Conservation (phyloP, 1,140 invertebrate genomes). For the Macrobrachium nipponense region DNA sequence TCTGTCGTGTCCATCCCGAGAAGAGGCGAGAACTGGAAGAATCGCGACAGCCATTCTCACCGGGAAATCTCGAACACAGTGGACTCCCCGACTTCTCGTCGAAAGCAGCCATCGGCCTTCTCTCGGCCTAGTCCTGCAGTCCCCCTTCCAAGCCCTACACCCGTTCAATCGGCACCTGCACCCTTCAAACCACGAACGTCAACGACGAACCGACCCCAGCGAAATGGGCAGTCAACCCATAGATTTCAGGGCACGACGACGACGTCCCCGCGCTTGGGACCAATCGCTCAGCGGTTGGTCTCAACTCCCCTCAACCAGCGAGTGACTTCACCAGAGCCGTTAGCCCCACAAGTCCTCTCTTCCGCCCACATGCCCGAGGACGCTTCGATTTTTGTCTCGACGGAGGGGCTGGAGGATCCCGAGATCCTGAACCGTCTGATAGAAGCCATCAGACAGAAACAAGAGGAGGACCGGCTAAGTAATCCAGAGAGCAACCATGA, state of each 20-base stretch:
- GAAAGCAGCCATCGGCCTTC: not conserved
- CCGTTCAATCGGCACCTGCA: not conserved
- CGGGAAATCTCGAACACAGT: not conserved
- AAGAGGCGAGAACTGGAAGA: slow-evolving; percentile 43
- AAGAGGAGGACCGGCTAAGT: not conserved
- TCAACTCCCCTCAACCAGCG: no score
- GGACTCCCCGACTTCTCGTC: not conserved
- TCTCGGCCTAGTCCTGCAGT: not conserved
- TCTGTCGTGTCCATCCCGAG: slow-evolving; percentile 15
- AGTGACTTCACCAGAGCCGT: no score
- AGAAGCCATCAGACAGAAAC: slow-evolving; percentile 34
- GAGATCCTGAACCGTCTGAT: slow-evolving; percentile 43
- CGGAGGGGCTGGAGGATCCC: slow-evolving; percentile 16
- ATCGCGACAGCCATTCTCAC: slow-evolving; percentile 15
- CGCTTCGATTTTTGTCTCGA: not conserved
- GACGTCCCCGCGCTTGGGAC: no score
- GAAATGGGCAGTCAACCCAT: no score
- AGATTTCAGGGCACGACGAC: no score
- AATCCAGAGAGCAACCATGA: not conserved
- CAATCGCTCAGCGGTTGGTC: no score
- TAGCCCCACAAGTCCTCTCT: no score
- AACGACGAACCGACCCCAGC: no score
- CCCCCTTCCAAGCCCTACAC: not conserved
- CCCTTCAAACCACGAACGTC: no score
- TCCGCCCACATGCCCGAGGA: no score